Base-by-base conservation (phyloP, 2,797 vertebrate genomes). In the Paguma larvata region DNA sequence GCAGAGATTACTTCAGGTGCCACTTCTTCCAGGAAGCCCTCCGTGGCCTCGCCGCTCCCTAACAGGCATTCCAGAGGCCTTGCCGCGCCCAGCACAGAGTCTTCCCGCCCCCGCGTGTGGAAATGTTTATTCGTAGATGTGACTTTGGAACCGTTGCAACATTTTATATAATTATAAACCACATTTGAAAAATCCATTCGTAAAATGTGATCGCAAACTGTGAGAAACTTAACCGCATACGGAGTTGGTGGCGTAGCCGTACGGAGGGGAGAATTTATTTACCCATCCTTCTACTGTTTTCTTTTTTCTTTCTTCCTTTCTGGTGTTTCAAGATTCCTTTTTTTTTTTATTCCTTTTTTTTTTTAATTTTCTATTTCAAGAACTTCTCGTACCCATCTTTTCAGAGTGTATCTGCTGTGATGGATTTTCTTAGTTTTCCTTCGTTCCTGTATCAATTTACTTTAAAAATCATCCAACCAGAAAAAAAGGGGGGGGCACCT, bases 11-110 rank as follows among this genome's bases (percentile, higher is more conserved):
- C 25, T 34, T 41, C 34, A 67, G 30, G 16, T 44, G 67, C 70
- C 59, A 25, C 48, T 90, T 86, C 34, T 44, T 63, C 85, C n/a
- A 46, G 89, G 68, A 87, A 94, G 77, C 15, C 95, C 72, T 30
- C 68, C 90, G n/a, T 16, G 23, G 21, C n/a, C 15, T 21, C 13
- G 2, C 1, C 14, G 27, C 59, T 30, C 68, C 34, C 77, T 53
- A 34, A 7, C 0, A 53, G 59, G 70, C 38, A 5, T 68, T 19
- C 1, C 12, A 19, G 48, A 63, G 6, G 53, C 63, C 38, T 10
- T 41, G 25, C 12, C 18, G 32, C 23, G 48, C 32, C 25, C 44
- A 34, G n/a, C 18, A 16, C 44, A 5, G n/a, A 21, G 23, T 15
- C 82, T 9, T 23, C 27, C 6, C 34, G 18, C 34, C 27, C 46